Conservation (phyloP, 2,888 invertebrate genomes). For the Prenolepis imparis region DNA sequence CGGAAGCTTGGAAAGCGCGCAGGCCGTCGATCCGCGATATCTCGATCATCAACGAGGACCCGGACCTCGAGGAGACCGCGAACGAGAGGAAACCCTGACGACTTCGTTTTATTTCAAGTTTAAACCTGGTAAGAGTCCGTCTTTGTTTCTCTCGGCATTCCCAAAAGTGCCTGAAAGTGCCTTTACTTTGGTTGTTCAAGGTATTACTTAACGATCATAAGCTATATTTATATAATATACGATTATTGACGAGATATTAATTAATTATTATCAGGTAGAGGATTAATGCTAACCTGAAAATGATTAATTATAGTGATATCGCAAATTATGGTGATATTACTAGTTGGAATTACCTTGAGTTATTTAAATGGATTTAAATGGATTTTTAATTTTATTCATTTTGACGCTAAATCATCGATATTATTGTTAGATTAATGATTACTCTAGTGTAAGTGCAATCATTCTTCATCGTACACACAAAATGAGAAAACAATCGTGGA, state of each 20-base stretch:
- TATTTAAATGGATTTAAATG: not conserved
- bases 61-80: conserved; percentile 88
- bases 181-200: not conserved
- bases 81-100: conserved; percentile 73
- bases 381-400: not conserved
- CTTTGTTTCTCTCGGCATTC: not conserved
- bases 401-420: not conserved
- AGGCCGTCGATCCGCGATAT: conserved; percentile 95
- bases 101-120: not conserved
- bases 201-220: conserved; percentile 1
- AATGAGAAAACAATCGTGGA: not conserved
- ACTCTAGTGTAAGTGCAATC: not conserved
- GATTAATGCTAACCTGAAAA: not conserved
- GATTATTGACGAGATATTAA: not conserved
- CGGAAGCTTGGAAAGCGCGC: conserved; percentile 92
- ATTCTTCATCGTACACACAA: not conserved
- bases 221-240: not conserved
- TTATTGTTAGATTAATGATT: not conserved
- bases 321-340: not conserved
- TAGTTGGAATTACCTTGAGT: not conserved
- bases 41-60: conserved; percentile 94
- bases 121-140: not conserved
- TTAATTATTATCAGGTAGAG: not conserved
- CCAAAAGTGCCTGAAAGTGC: conserved; percentile 7
- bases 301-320: not conserved